Conservation (phyloP, 2,797 vertebrate species). For the Gastrophryne carolinensis region DNA sequence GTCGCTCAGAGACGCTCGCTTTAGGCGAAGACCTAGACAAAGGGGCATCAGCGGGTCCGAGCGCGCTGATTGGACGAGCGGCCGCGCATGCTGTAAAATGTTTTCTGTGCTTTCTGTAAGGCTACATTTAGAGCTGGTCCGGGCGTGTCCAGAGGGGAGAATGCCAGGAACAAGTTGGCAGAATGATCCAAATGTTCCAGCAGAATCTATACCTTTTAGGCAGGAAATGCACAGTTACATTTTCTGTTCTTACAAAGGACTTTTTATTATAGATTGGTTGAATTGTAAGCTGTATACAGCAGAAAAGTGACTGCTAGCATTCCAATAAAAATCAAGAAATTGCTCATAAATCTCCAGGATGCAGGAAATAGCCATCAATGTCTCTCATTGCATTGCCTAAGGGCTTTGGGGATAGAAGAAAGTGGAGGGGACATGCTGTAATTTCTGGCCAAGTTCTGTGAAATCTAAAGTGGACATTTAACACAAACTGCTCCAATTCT, state of each 20-base stretch:
- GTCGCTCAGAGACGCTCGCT: too few species aligned
- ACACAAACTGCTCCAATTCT: constrained; percentile 7
- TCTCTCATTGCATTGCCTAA: neutral
- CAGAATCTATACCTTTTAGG: neutral
- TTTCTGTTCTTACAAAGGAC: neutral
- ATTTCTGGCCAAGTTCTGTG: neutral
- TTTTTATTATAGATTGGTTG: neutral
- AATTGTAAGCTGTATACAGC: neutral
- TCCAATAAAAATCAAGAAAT: neutral
- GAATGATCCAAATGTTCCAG: too few species aligned
- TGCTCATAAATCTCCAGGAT: neutral
- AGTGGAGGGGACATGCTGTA: neutral
- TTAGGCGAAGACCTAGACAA: too few species aligned
- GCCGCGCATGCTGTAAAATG: too few species aligned
- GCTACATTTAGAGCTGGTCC: too few species aligned
- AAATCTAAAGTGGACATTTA: neutral
- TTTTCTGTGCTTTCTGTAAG: too few species aligned
- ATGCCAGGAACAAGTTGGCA: too few species aligned
- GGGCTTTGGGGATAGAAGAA: neutral
- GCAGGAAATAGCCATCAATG: constrained; percentile 1
- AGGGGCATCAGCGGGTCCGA: too few species aligned
- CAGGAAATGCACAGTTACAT: neutral
- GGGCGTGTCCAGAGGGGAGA: too few species aligned
- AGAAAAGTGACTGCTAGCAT: neutral
- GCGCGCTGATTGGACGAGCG: too few species aligned